These are phyloP conservation scores for Camponotus vicinus DNA, from an alignment of 1,140 invertebrate species.

Conservation along the genomic window DNA sequence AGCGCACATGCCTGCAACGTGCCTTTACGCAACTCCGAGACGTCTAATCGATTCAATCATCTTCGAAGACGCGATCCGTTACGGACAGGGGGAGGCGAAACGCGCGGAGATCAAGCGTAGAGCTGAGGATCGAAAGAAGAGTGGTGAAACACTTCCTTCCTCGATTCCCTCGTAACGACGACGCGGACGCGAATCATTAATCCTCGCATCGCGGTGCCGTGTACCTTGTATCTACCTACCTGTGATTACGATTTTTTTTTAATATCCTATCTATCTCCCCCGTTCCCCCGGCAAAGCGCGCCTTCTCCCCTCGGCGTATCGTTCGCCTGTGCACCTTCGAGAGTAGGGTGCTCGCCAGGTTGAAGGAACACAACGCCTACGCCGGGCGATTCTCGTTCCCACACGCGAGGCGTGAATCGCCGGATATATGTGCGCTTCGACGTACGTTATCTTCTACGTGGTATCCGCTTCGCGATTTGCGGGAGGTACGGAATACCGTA, in stretches of 20 bases:
- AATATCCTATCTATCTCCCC: conserved; percentile 47
- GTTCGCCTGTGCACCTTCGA: conserved; percentile 5
- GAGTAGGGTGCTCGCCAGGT: conserved; percentile 33
- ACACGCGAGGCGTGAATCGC: conserved; percentile 66
- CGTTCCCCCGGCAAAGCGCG: background rate
- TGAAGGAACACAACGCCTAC: conserved; percentile 49
- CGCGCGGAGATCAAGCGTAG: conserved; percentile 18
- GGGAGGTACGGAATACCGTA: conserved; percentile 29
- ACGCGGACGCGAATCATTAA: conserved; percentile 77
- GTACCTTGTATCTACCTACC: conserved; percentile 72
- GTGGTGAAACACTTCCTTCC: conserved; percentile 71
- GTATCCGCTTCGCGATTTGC: conserved; percentile 46
- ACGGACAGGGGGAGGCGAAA: conserved; percentile 24
- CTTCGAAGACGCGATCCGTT: conserved; percentile 43
- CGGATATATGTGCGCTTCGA: conserved; percentile 52
- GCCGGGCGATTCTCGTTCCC: conserved; percentile 61
- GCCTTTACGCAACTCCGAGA: conserved; percentile 43
- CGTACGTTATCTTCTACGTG: conserved; percentile 55
- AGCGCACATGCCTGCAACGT: conserved; percentile 16
- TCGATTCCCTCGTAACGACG: conserved; percentile 70
- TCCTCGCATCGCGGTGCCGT: conserved; percentile 69
- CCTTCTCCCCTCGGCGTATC: conserved; percentile 28
- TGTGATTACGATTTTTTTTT: conserved; percentile 72
- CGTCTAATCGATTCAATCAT: conserved; percentile 45
- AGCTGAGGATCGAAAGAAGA: conserved; percentile 70